A percentile compares a stretch with the other conserved stretches of the same genome.
Conservation (phyloP, 1,140 invertebrate genomes). For the Mamestra configurata region DNA sequence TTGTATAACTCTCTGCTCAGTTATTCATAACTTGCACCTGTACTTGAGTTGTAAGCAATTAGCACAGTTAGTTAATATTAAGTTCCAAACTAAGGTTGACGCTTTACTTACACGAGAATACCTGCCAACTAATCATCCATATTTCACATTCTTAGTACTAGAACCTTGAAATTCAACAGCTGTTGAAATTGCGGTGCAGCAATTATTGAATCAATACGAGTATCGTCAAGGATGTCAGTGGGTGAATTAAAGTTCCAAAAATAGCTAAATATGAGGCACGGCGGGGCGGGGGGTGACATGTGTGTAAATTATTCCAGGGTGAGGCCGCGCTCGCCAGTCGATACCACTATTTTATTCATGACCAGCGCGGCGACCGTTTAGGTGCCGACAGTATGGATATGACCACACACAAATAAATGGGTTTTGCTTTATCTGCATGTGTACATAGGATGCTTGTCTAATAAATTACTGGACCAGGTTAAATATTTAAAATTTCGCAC, state of each 20-base stretch:
- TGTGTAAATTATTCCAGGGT: constrained; percentile 80
- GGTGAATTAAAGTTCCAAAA: constrained; percentile 60
- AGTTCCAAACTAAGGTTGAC: neutral
- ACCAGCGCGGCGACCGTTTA: constrained; percentile 74
- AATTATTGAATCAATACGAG: constrained; percentile 47
- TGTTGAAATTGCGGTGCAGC: constrained; percentile 37
- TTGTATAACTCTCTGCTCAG: constrained; percentile 2
- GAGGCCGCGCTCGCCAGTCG: constrained; percentile 73
- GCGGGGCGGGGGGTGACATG: constrained; percentile 65
- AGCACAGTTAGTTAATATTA: neutral
- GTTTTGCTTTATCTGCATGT: constrained; percentile 19
- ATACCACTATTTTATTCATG: constrained; percentile 85
- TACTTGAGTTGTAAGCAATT: neutral
- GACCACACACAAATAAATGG: constrained; percentile 45
- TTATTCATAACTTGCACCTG: constrained; percentile 12
- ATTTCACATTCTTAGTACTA: neutral
- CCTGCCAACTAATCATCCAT: constrained; percentile 1
- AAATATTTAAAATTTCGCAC: neutral
- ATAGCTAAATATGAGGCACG: constrained; percentile 64
- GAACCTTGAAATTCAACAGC: constrained; percentile 23
- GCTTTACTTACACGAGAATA: neutral
- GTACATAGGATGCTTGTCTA: constrained; percentile 31
- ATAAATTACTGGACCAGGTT: constrained; percentile 38
- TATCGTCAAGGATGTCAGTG: constrained; percentile 53
- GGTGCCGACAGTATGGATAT: constrained; percentile 65